Evolutionary conservation across 2,113 vertebrate genomes (phyloP), one percentile per base, ranked within the genome.

Genomic region (Corythoichthys haematopterus): DNA sequence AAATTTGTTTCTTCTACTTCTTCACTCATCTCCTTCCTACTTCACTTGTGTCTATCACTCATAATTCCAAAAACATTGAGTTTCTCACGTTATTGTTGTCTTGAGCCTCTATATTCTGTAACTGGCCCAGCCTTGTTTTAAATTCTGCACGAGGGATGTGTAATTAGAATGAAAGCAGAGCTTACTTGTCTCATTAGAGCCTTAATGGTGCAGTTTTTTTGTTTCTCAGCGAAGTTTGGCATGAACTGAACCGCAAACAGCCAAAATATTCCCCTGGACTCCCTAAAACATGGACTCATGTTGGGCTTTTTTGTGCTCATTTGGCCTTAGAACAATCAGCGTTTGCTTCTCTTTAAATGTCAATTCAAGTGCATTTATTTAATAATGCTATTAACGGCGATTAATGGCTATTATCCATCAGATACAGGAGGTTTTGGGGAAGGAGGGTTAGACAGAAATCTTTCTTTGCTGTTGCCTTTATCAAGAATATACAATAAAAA

Each of bases 301-400:
- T 62, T 2, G 20, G 20, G 43, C 38, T 61, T 62, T 46, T 60
- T 28, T 46, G 11, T 20, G 10, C 43, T 28, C 8, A 7, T 12
- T 57, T 36, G 35, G 55, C 12, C 4, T 57, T 33, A 14, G 55
- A 13, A 57, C 20, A 11, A 62, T 45, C 60, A 28, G n/a, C 40
- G 12, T 40, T 46, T 33, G 28, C 20, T 46, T 62, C 60, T 47
- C 60, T 46, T 62, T 62, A 62, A 62, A 62, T 62, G 43, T 62
- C 3, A 4, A 38, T 43, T 61, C 59, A 61, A 61, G 59, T 61
- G 9, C n/a, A 46, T 62, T 62, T 46, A 46, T 62, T 62, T 43
- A 62, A 14, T 62, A 62, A 62, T 62, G 60, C 60, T 62, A 46
- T 62, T 62, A 62, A 47, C 43, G 12, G 43, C 11, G 40, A 62